Conservation (phyloP, 2,888 invertebrate genomes). For the Galeopsomyia nigrocyanea region DNA sequence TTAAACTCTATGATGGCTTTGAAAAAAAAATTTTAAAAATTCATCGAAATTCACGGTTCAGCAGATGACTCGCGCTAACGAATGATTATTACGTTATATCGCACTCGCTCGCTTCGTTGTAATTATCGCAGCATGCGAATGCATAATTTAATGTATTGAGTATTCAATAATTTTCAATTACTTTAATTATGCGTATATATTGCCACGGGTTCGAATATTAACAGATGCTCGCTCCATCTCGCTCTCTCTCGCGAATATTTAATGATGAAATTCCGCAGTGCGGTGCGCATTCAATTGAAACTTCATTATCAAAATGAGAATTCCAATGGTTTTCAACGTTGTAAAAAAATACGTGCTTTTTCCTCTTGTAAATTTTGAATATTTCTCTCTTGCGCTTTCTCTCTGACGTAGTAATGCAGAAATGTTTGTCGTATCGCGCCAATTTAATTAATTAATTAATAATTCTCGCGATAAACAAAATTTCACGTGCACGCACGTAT, state of each 20-base stretch:
- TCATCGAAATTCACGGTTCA: no score
- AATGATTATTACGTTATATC: no score
- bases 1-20: no score
- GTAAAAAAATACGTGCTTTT: background rate
- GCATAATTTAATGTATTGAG: background rate
- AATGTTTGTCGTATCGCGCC: slow-evolving; percentile 33
- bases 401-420: slow-evolving; percentile 17
- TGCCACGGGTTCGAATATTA: background rate
- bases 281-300: background rate
- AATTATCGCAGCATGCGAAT: background rate
- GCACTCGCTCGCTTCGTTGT: background rate
- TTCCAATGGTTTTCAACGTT: background rate
- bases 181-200: slow-evolving; percentile 1
- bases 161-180: slow-evolving; percentile 19
- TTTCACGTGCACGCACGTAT: background rate
- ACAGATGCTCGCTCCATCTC: slow-evolving; percentile 7
- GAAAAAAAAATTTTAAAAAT: no score
- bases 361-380: background rate
- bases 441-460: slow-evolving; percentile 45
- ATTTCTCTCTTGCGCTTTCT: background rate
- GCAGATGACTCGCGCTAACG: no score
- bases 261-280: slow-evolving; percentile 4
- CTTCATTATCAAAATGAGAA: slow-evolving; percentile 1
- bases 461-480: background rate
- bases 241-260: background rate